Base-by-base conservation (phyloP, 2,888 invertebrate species). In the Meloe dianella region DNA sequence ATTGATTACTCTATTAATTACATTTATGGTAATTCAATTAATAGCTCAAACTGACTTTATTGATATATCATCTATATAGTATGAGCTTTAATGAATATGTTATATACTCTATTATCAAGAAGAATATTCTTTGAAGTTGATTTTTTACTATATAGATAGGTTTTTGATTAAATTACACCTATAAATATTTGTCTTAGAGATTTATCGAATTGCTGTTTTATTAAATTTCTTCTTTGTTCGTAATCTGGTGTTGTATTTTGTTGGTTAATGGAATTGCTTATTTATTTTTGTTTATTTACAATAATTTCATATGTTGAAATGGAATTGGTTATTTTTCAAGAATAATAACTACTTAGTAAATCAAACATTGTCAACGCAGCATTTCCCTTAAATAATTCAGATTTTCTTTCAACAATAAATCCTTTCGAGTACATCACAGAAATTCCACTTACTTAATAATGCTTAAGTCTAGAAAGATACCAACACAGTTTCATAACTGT, bases 51-150 rank as follows among this genome's bases (percentile, higher is more conserved):
- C 27, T 1, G 35, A 17, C 20, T 59, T 35, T 17, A 32, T 2
- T 35, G 35, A 20, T 35, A 59, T 35, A 24, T 17, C n/a, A n/a
- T n/a, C n/a, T n/a, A n/a, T n/a, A n/a, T 20, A 38, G 35, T 38
- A 14, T 7, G 20, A 59, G 38, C 59, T 30, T 24, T 35, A 35
- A 29, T 38, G n/a, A 59, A n/a, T n/a, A n/a, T n/a, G 20, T 30
- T 38, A 59, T 9, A 35, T 35, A 29, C 14, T 59, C n/a, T 9
- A 59, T 59, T 59, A 59, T 59, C 6, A 24, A 12, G 20, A 12
- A 8, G 2, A 1, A 8, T 59, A 59, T 59, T 59, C 35, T 59
- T 58, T 59, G 22, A 59, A 35, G 35, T 59, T 59, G 20, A 2
- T 8, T 38, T 59, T 6, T 17, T 30, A 38, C 35, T 51, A n/a